Conservation (phyloP, 2,113 vertebrate species). For the Epinephelus fuscoguttatus region DNA sequence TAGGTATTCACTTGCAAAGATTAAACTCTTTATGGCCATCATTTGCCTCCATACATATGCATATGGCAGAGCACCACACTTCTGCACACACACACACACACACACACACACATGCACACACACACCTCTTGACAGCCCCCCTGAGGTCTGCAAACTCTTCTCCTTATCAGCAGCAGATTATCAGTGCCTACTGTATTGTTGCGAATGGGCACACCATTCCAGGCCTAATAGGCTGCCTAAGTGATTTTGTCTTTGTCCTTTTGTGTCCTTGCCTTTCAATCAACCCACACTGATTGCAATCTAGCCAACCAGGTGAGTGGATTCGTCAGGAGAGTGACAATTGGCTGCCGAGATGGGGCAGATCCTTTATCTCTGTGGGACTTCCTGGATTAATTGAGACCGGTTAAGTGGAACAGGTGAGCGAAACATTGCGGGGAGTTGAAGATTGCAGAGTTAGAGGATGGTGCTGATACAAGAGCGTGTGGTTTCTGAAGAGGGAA, state of each 20-base stretch:
- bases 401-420: slow-evolving; percentile 60
- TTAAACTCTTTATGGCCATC: neutral
- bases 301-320: slow-evolving; percentile 81
- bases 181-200: slow-evolving; percentile 74
- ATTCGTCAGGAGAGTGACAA: slow-evolving; percentile 78
- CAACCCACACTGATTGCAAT: slow-evolving; percentile 78
- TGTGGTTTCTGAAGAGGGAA: slow-evolving; percentile 4
- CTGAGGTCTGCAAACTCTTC: slow-evolving; percentile 53
- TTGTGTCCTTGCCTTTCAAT: slow-evolving; percentile 83
- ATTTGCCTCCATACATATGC: slow-evolving; percentile 13
- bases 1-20: neutral
- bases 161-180: slow-evolving; percentile 71
- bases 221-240: slow-evolving; percentile 76
- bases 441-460: slow-evolving; percentile 33
- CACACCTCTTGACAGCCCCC: slow-evolving; percentile 46
- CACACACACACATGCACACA: slow-evolving; percentile 47
- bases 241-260: slow-evolving; percentile 82
- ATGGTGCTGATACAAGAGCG: slow-evolving; percentile 36
- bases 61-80: slow-evolving; percentile 18
- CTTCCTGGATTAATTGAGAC: slow-evolving; percentile 79
- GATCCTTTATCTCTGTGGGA: slow-evolving; percentile 76
- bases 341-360: slow-evolving; percentile 65
- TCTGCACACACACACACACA: slow-evolving; percentile 12
- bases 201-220: slow-evolving; percentile 52
- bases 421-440: slow-evolving; percentile 23